Evolutionary conservation across 2,888 invertebrate species (phyloP), one percentile per base, ranked within the genome.

Genomic region (Spodoptera picta): DNA sequence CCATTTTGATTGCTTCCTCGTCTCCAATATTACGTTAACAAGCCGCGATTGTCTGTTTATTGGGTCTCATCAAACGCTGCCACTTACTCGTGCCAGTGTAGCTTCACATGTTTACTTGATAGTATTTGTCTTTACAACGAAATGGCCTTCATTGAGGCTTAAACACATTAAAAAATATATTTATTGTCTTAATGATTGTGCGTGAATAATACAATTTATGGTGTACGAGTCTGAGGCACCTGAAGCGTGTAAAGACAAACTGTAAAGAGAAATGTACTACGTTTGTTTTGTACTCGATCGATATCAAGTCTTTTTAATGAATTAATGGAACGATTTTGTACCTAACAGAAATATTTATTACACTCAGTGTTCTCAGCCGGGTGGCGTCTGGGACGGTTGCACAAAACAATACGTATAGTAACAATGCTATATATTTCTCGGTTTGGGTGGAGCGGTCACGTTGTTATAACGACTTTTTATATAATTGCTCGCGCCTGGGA

Each of bases 31-130:
- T 65, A 60, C 63, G 69, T 67, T 80, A 78, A 78, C 80, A 67
- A 80, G 72, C 36, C 50, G 44, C 69, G 72, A 78, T 78, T 78
- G 78, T 69, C 62, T 67, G 69, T 75, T 79, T 69, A 78, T 78
- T 78, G 67, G 69, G 44, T 52, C 65, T 72, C 75, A 69, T 78
- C 66, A 80, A 68, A 58, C 65, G 61, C 52, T 49, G 51, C 46
- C 57, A 53, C 54, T 62, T 52, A 60, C 58, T 65, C 58, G 44
- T 62, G 62, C 58, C 66, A 55, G 44, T 62, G 62, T 47, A 53
- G 56, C 44, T 36, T 31, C 58, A 52, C 46, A 56, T 36, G 36
- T 64, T 64, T 36, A 65, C 41, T 56, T 48, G 46, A 41, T 12
- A 44, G 44, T 41, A 67, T 57, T 60, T 62, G 60, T 44, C 42